A percentile compares a stretch with the other conserved stretches of the same genome.
phyloP scores from a whole-genome alignment of 2,797 vertebrate species.

The Saxicola maurus region DNA sequence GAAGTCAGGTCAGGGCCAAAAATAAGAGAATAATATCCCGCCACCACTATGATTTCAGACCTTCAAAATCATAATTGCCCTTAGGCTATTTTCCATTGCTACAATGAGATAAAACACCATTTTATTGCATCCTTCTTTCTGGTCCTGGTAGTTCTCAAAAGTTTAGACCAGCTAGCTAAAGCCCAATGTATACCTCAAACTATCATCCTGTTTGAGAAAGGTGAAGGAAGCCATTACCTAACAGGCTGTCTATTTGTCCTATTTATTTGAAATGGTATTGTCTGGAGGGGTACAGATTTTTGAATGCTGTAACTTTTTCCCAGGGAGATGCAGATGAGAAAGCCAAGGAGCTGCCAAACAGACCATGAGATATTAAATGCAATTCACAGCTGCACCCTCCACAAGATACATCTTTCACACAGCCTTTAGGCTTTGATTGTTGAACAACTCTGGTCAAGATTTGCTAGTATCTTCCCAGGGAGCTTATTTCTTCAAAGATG shows the following conservation, averaged over 20 bases:
- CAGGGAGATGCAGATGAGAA: background rate
- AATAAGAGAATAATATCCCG: background rate
- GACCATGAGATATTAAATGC: background rate
- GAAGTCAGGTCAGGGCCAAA: background rate
- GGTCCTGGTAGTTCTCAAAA: background rate
- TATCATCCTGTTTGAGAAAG: background rate
- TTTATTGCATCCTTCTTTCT: background rate
- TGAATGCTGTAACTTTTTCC: background rate
- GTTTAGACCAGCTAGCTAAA: background rate
- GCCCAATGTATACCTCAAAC: background rate
- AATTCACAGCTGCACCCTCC: background rate
- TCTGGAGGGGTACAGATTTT: background rate
- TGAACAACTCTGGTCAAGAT: background rate
- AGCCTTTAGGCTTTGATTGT: background rate
- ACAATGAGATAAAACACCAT: background rate
- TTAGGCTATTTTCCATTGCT: background rate
- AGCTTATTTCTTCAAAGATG: constrained; percentile 4
- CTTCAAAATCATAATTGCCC: background rate
- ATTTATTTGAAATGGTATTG: background rate
- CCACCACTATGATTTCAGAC: background rate
- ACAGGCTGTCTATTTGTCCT: background rate
- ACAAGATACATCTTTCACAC: background rate
- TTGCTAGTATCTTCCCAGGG: background rate
- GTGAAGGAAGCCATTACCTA: background rate
- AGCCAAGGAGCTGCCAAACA: constrained; percentile 6